Evolutionary conservation across 2,888 invertebrate genomes (phyloP).

Genomic region (Chamaedrilus cognettii): DNA sequence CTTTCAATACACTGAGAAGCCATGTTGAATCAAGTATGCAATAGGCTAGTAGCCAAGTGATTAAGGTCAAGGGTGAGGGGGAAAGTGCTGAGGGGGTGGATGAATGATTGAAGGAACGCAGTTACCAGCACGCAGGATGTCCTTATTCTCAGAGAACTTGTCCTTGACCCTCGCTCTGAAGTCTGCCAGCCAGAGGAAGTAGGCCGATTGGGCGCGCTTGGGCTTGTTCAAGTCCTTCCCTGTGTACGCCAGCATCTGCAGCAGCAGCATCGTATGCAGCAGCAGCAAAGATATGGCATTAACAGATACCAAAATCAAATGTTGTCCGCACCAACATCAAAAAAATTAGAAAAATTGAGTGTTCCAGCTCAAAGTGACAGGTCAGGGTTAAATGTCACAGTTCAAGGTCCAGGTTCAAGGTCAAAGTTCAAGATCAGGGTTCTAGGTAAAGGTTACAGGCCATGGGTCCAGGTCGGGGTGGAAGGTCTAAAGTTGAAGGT

Average conservation of each 20-base stretch:
- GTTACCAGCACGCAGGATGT: constrained; percentile 28
- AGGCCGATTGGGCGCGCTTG: constrained; percentile 86
- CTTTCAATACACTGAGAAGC: not conserved
- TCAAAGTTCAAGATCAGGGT: too few species aligned
- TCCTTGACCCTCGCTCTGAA: constrained; percentile 80
- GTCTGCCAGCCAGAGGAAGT: constrained; percentile 93
- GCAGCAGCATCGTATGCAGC: not conserved
- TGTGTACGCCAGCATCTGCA: constrained; percentile 70
- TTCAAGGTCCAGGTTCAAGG: too few species aligned
- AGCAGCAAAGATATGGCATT: not conserved
- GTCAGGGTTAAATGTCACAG: too few species aligned
- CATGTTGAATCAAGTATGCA: not conserved
- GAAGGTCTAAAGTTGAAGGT: too few species aligned
- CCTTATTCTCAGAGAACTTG: constrained; percentile 62
- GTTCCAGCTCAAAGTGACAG: too few species aligned
- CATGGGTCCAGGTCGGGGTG: too few species aligned
- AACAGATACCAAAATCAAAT: not conserved
- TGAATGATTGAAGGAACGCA: not conserved
- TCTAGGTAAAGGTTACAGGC: too few species aligned
- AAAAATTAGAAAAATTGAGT: too few species aligned
- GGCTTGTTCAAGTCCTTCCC: constrained; percentile 86
- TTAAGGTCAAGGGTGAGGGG: not conserved
- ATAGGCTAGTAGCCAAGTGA: not conserved
- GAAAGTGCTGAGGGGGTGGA: not conserved
- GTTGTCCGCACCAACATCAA: too few species aligned